Percentiles rank a stretch among this genome's conserved stretches.
Conservation (phyloP, 2,888 invertebrate species). For the Tachina lurida region DNA sequence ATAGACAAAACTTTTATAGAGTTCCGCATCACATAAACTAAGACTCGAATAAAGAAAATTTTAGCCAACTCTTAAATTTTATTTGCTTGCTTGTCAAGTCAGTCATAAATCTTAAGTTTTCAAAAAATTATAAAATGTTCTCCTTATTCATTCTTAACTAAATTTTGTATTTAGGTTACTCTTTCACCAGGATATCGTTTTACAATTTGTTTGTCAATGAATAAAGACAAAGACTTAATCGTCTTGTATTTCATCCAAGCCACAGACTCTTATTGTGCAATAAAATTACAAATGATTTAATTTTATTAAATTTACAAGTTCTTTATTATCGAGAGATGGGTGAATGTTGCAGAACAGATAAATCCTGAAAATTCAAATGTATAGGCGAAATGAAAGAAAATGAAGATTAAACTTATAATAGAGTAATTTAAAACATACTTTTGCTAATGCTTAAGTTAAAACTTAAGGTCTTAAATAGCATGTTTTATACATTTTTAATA, state of each 20-base stretch:
- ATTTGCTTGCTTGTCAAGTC: too few species aligned
- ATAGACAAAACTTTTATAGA: too few species aligned
- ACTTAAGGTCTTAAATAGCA: too few species aligned
- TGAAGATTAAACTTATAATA: not conserved
- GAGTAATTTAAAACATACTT: too few species aligned
- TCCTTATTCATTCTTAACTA: not conserved
- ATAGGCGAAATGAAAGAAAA: constrained; percentile 14
- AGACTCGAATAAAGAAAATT: too few species aligned
- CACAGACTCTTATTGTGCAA: not conserved
- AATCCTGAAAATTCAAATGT: constrained; percentile 23
- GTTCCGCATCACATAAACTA: too few species aligned
- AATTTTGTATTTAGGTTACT: not conserved
- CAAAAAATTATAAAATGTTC: too few species aligned
- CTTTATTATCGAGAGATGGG: not conserved
- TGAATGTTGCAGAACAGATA: not conserved
- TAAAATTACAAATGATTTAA: constrained; percentile 41
- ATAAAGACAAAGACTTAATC: constrained; percentile 23
- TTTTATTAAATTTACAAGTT: constrained; percentile 46
- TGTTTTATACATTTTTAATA: too few species aligned
- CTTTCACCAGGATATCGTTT: not conserved
- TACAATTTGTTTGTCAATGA: constrained; percentile 5
- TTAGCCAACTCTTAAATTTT: too few species aligned
- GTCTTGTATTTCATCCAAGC: not conserved
- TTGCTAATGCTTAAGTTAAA: too few species aligned
- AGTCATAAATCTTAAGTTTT: too few species aligned